Conservation (phyloP, 2,888 invertebrate genomes). For the Meiosimyza decipiens region DNA sequence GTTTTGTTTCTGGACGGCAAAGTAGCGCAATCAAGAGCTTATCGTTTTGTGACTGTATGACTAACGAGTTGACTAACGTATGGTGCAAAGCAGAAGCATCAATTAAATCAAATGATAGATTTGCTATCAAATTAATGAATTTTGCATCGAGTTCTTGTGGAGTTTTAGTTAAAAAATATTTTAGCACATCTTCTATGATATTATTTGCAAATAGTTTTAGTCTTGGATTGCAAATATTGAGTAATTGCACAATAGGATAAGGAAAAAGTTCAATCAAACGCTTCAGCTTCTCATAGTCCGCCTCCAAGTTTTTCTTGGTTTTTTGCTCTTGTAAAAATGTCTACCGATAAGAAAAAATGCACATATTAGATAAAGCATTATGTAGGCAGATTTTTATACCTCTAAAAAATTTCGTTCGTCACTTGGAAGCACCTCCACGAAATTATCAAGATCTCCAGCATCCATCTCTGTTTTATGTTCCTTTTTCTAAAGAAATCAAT, state of each 20-base stretch:
- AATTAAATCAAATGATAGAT: constrained; percentile 51
- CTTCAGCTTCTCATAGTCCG: constrained; percentile 41
- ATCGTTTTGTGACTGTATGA: constrained; percentile 36
- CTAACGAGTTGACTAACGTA: constrained; percentile 43
- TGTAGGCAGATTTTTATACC: constrained; percentile 42
- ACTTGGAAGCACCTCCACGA: constrained; percentile 47
- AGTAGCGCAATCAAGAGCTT: constrained; percentile 53
- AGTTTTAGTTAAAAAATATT: constrained; percentile 42
- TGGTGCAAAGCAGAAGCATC: constrained; percentile 44
- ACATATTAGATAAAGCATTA: not conserved
- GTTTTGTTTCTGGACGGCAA: constrained; percentile 48
- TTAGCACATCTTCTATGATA: constrained; percentile 43
- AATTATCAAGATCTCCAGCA: constrained; percentile 41
- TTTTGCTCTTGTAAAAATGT: constrained; percentile 9
- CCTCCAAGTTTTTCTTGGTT: not conserved
- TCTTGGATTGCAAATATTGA: constrained; percentile 42
- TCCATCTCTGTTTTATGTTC: constrained; percentile 1
- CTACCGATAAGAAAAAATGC: constrained; percentile 3
- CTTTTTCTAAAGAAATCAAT: not conserved
- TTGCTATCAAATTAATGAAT: constrained; percentile 53
- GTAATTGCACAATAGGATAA: constrained; percentile 53
- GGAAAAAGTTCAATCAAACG: constrained; percentile 43
- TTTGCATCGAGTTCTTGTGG: constrained; percentile 39
- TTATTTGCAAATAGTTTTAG: constrained; percentile 47
- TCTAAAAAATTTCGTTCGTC: constrained; percentile 48